Conservation (phyloP, 1,140 invertebrate genomes). For the Saccostrea cuccullata region DNA sequence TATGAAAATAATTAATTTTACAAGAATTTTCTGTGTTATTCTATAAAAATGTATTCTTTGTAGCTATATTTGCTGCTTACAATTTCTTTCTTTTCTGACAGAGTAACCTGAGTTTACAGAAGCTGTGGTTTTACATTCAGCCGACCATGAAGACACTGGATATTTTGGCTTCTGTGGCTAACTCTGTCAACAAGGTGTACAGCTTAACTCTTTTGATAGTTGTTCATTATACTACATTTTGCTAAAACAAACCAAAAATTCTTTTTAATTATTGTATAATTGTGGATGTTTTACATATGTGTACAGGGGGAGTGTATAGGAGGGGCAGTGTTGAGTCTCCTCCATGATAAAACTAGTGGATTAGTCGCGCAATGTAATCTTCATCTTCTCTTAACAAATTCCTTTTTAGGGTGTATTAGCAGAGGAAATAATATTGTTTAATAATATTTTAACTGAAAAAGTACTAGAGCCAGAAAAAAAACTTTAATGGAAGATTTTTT, state of each 20-base stretch:
- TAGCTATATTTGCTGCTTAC: background rate
- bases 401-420: too few relatives aligned
- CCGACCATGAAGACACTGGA: constrained; percentile 90
- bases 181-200: constrained; percentile 87
- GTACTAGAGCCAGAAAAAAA: too few relatives aligned
- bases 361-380: constrained; percentile 83
- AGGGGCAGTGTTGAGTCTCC: constrained; percentile 89
- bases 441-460: too few relatives aligned
- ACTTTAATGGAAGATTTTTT: background rate
- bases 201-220: background rate
- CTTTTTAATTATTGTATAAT: background rate
- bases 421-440: too few relatives aligned
- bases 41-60: background rate
- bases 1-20: too few relatives aligned
- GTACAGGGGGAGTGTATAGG: constrained; percentile 87
- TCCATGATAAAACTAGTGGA: constrained; percentile 90
- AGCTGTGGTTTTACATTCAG: constrained; percentile 93
- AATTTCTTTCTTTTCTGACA: constrained; percentile 71
- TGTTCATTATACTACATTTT: too few relatives aligned
- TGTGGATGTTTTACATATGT: background rate
- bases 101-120: constrained; percentile 90
- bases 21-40: too few relatives aligned
- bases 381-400: background rate
- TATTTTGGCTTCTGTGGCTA: constrained; percentile 87
- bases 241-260: too few relatives aligned